These are phyloP conservation scores for Protobothrops mucrosquamatus DNA, from an alignment of 2,113 vertebrate genomes.

Conservation along the genomic window DNA sequence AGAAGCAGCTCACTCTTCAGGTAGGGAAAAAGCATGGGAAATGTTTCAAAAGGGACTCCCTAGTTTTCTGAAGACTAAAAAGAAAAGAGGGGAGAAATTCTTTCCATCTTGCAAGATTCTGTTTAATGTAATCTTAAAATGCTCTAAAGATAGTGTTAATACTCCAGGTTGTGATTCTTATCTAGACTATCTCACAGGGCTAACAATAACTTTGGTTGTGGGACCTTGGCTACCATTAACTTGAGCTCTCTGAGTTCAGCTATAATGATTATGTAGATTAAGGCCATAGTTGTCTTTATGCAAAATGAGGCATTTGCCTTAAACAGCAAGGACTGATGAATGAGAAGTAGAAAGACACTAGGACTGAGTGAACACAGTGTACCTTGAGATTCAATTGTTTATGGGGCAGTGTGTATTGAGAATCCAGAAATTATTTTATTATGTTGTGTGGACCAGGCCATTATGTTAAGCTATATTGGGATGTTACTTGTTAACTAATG, in stretches of 20 bases:
- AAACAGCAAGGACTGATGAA: not conserved
- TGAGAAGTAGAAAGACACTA: not conserved
- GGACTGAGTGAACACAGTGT: not conserved
- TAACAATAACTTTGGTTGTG: not conserved
- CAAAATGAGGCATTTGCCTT: not conserved
- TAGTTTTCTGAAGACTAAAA: not conserved
- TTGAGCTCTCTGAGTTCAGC: not conserved
- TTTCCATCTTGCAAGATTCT: not conserved
- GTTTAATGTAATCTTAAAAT: not conserved
- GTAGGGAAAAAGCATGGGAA: not conserved
- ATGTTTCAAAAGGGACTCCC: not conserved
- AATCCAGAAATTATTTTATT: not conserved
- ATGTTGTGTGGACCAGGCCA: not conserved
- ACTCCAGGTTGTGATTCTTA: not conserved
- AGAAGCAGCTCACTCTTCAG: not conserved
- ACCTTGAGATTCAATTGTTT: not conserved
- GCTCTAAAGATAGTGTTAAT: not conserved
- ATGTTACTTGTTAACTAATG: not conserved
- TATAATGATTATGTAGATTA: not conserved
- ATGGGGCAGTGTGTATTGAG: not conserved
- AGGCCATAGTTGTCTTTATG: not conserved
- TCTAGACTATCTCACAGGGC: not conserved
- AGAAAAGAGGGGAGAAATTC: not conserved
- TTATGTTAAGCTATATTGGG: not conserved
- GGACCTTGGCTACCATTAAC: not conserved